Evolutionary conservation across 37 sponge, comb jelly and placozoan genomes (phyloP), one percentile per base, ranked within the genome.

Genomic region (Eunapius fragilis): DNA sequence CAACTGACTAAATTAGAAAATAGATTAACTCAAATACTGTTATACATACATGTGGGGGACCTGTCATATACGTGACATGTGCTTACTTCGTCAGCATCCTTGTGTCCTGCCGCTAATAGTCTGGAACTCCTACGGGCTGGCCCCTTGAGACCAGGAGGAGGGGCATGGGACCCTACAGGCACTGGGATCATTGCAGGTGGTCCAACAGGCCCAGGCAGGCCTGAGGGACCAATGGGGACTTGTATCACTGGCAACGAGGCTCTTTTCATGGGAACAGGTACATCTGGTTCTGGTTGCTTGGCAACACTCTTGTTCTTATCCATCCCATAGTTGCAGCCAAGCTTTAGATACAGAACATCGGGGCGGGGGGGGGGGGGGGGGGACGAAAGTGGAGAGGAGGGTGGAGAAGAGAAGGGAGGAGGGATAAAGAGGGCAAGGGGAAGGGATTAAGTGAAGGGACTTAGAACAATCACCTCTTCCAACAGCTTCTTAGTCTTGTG

Each of bases 401-500:
- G 22, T 13, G 7, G 2, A 17, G 58, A 19, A 11, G 17, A 58
- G 58, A 41, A 24, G 78, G 2, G 9, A 10, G 37, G 14, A 71
- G 47, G 25, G 26, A 33, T 41, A 6, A 9, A 10, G 41, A 25
- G 10, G 48, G 25, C 0, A 9, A 19, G 10, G 70, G 49, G 0
- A 48, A 33, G 49, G 27, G 22, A 26, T 28, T 12, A 26, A 25
- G 58, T 31, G 67, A 50, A 30, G 70, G 34, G 22, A 81, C 37
- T 26, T 19, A 68, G 24, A 30, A 25, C 25, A 72, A 81, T 77
- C 81, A 95, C 96, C 71, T 95, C 88, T 72, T 87, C 78, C 14
- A 95, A 81, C 67, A 91, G 80, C 77, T 84, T 90, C 81, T 76
- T 92, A 0, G 96, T 89, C 67, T 84, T 89, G 49, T 75, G 30